Evolutionary conservation across 2,797 vertebrate genomes (phyloP), one percentile per base, ranked within the genome.

Genomic region (Argentina silus): DNA sequence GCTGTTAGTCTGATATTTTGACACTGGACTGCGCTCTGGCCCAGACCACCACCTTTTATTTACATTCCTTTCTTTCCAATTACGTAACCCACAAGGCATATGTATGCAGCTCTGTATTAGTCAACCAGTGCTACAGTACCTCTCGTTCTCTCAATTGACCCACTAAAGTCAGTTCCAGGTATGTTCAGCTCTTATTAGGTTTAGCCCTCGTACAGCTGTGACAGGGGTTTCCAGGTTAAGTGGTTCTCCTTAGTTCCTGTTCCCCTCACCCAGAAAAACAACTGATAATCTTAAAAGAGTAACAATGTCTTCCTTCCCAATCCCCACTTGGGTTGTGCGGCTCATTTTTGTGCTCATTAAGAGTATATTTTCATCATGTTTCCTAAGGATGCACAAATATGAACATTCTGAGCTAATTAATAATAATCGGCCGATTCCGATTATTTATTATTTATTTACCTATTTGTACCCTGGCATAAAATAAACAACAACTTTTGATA

Each of bases 331-430:
- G 59, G 53, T 64, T 36, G 0, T 48, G 3, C 77, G 55, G 82
- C 57, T 79, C 53, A 72, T 81, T 81, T 74, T 59, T 61, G 43
- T 60, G 67, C 79, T 81, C 86, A 85, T 87, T 87, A 87, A 81
- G 62, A 67, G 15, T 27, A 67, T 56, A 53, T 79, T 27, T 72
- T 56, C 67, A 10, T 66, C 51, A 66, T 80, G 71, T 69, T 78
- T 78, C 73, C 53, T n/a, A 47, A 68, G 61, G 27, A 36, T 36
- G 1, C 27, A 36, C 27, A 2, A 36, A 36, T 36, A 36, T 36
- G 27, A 36, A 36, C 27, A 36, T 36, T 36, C 27, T 36, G 27
- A 4, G 27, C 27, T 4, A 36, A 36, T 36, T 36, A 36, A 36
- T 36, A 36, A 36, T 4, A 36, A 36, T 36, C 27, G 4, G 27